Base-by-base conservation (phyloP, 2,888 invertebrate species). In the Yponomeuta evonymella region DNA sequence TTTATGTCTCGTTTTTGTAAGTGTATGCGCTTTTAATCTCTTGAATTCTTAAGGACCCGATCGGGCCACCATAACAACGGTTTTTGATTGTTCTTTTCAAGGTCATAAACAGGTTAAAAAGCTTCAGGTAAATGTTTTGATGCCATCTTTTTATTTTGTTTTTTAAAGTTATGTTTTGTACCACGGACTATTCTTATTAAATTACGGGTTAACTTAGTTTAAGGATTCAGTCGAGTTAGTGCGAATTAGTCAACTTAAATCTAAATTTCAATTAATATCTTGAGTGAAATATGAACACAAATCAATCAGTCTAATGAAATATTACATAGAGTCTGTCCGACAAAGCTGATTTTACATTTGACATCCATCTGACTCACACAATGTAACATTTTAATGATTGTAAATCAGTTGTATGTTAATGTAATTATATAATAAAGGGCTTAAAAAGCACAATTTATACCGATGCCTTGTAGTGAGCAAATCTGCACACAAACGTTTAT, bases 241-340 rank as follows among this genome's bases (percentile, higher is more conserved):
- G 62, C 6, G 62, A 23, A 29, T 3, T 29, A 5, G 23, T 15
- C 2, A 63, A 67, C 67, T 6, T 67, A 64, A 23, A 29, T 9
- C n/a, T 33, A 10, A 67, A 33, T n/a, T 36, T 4, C 12, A 33
- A 43, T 67, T 43, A 67, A 30, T 11, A 30, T 12, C 29, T 65
- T 11, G 29, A 65, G 11, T 9, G 29, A 67, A 43, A 62, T 70
- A 43, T 65, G 70, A 70, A 70, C 70, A 70, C 70, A 70, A 48
- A 65, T 11, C 1, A 11, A 29, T 70, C 70, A 70, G 70, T 70
- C 70, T 70, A 65, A 48, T 63, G 36, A 15, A 10, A 63, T 43
- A 29, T 29, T 12, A 65, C 66, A 67, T 6, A 65, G 30, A 65
- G 33, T 8, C 8, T 15, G 5, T 2, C 43, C 11, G 15, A n/a